Conservation (phyloP, 2,888 invertebrate species). For the Tetheella fluctuosa region DNA sequence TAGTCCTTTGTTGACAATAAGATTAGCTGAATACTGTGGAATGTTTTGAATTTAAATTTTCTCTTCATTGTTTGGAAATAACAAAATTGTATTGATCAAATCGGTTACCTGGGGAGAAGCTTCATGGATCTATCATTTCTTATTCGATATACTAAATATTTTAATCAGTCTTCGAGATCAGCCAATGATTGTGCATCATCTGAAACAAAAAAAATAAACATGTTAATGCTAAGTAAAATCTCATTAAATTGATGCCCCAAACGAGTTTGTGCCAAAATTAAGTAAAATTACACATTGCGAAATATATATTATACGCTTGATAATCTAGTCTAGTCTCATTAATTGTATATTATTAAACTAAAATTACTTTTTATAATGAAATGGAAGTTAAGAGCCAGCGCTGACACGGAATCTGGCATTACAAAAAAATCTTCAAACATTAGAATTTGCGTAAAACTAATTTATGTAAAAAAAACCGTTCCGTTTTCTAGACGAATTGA, state of each 20-base stretch:
- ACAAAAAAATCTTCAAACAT: slow-evolving; percentile 63
- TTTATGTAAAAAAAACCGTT: slow-evolving; percentile 56
- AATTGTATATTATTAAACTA: slow-evolving; percentile 54
- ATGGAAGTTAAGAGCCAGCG: slow-evolving; percentile 43
- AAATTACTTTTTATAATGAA: slow-evolving; percentile 68
- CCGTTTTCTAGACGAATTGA: slow-evolving; percentile 72
- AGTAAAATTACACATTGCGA: slow-evolving; percentile 54
- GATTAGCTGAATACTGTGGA: slow-evolving; percentile 82
- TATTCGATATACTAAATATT: slow-evolving; percentile 63
- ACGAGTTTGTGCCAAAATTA: slow-evolving; percentile 48
- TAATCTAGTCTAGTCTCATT: slow-evolving; percentile 45
- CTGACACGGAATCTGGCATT: slow-evolving; percentile 41
- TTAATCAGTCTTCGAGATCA: slow-evolving; percentile 77
- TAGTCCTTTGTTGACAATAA: slow-evolving; percentile 80
- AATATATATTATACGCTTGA: slow-evolving; percentile 41
- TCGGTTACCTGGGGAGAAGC: slow-evolving; percentile 59
- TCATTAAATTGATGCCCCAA: slow-evolving; percentile 38
- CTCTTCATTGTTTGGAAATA: slow-evolving; percentile 77
- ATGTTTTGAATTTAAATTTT: slow-evolving; percentile 80
- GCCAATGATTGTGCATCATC: slow-evolving; percentile 66
- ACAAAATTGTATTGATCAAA: slow-evolving; percentile 43
- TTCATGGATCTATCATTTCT: slow-evolving; percentile 72
- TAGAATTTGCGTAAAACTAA: slow-evolving; percentile 72
- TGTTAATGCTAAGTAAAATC: slow-evolving; percentile 12
- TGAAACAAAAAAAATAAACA: slow-evolving; percentile 63